phyloP scores from a whole-genome alignment of 2,797 vertebrate species.

The Xiphophorus birchmanni region DNA sequence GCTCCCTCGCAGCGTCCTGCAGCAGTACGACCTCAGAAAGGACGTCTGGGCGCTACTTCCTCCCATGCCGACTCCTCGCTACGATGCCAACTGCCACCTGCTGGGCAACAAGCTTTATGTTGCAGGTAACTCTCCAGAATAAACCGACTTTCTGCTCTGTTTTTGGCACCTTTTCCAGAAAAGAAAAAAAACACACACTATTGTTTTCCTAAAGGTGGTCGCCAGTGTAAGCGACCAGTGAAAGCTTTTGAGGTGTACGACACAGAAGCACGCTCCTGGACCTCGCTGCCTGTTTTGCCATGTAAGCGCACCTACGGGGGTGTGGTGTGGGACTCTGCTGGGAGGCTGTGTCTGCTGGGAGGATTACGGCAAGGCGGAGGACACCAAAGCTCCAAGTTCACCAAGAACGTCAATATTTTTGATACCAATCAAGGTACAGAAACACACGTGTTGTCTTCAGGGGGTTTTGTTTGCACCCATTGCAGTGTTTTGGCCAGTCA shows the following conservation, averaged over 20 bases:
- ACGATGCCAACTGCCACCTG: conserved; percentile 89
- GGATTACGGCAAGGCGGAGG: conserved; percentile 91
- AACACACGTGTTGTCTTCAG: not conserved
- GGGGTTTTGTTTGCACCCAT: not conserved
- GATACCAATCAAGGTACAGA: conserved; percentile 90
- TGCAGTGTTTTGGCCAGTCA: no score
- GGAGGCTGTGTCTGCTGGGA: conserved; percentile 90
- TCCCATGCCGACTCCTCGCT: conserved; percentile 93
- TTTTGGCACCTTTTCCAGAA: not conserved
- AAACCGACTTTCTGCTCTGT: not conserved
- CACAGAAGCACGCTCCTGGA: conserved; percentile 89
- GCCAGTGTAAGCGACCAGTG: conserved; percentile 92
- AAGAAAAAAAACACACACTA: not conserved
- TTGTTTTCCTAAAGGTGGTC: conserved; percentile 81
- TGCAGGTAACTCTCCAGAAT: conserved; percentile 78
- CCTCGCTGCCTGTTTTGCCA: conserved; percentile 87
- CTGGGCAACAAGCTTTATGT: conserved; percentile 93
- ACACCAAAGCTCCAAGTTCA: conserved; percentile 95
- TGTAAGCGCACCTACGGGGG: conserved; percentile 94
- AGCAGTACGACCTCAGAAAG: conserved; percentile 95
- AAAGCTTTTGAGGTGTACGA: conserved; percentile 94
- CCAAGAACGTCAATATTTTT: conserved; percentile 93
- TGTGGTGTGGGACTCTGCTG: conserved; percentile 85
- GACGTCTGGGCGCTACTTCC: conserved; percentile 95
- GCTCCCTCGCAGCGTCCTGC: conserved; percentile 90